Evolutionary conservation across 2,113 vertebrate genomes (phyloP), one percentile per base, ranked within the genome.

Genomic region (Aldabrachelys gigantea): DNA sequence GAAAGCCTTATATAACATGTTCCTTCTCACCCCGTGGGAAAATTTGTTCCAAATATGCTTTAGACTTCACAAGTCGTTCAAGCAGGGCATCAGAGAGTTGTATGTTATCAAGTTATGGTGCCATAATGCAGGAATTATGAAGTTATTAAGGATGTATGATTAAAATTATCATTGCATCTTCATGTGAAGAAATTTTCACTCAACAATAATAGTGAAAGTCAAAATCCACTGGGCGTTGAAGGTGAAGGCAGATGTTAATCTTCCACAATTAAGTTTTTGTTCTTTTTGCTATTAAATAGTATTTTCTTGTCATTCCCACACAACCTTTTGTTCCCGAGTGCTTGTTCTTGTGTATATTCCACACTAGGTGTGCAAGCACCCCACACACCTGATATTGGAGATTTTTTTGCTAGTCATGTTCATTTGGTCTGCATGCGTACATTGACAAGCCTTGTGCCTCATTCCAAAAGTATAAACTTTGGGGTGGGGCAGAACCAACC

Each of bases 31-130:
- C 94, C 89, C 89, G 29, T 44, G 62, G 83, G 87, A 85, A 80
- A 80, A 38, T 41, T 4, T 76, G 50, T 56, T 59, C 62, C 92
- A 85, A 96, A 96, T 78, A 82, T n/a, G 35, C 31, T 91, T 88
- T 90, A 94, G 83, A 87, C 80, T 95, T 96, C 85, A 44, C 52
- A 16, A 13, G 27, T 78, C 91, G 93, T 91, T 90, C 89, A 95
- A 89, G 75, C 6, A 93, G 90, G 31, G 50, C 85, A 87, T 87
- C 72, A 91, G 90, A 92, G 91, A 87, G 31, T 78, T 96, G 90
- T 97, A 59, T 88, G 80, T 59, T 84, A 94, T 93, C 62, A 95
- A 94, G 95, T 96, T 91, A 97, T 94, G 79, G 86, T 84, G n/a
- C 10, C 49, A 94, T 94, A 95, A 91, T 95, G 92, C 62, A 95